Base-by-base conservation (phyloP, 2,797 vertebrate species). In the Urophycis tenuis region DNA sequence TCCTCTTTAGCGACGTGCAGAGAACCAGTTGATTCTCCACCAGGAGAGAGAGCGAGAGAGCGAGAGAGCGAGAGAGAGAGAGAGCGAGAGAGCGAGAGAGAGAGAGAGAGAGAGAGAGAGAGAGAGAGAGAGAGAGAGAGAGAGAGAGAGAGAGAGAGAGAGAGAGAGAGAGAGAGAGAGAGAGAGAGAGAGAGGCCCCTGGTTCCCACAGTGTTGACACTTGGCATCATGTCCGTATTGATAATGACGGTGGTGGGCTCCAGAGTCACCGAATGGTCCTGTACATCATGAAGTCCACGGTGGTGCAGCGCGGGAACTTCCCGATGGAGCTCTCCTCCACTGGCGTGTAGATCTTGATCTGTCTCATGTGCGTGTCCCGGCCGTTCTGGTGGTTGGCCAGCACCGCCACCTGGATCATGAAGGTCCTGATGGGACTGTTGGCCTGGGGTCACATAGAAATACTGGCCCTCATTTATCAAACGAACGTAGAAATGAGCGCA, bases 271-370 rank as follows among this genome's bases (percentile, higher is more conserved):
- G 93, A 92, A 99, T 95, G 74, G 95, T 96, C 33, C 96, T 95
- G 92, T 97, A 98, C 97, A 98, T 99, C 96, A 99, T 97, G 88
- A 99, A 99, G 93, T 98, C 97, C 17, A 98, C 96, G 1, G 96
- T 97, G 87, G 97, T 98, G 88, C 96, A 98, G 86, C 96, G 92
- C 81, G 97, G 97, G 89, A 96, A 98, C 90, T 96, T 98, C 5
- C 96, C 96, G 60, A 99, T 95, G 73, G 96, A 97, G 89, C 96
- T 98, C 88, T 99, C 97, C 88, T 99, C 97, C 87, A 99, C 97
- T 0, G 97, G 97, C 0, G 97, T 99, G 90, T 98, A 98, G 72
- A 99, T 96, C 86, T 98, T 98, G 85, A 99, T 98, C 86, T 99
- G 97, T 11, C 97, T 90, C 97, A 99, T 99, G 85, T 99, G 97